A percentile compares a stretch with the other conserved stretches of the same genome.
phyloP scores from a whole-genome alignment of 1,140 invertebrate species.

The Gonioctena quinquepunctata region DNA sequence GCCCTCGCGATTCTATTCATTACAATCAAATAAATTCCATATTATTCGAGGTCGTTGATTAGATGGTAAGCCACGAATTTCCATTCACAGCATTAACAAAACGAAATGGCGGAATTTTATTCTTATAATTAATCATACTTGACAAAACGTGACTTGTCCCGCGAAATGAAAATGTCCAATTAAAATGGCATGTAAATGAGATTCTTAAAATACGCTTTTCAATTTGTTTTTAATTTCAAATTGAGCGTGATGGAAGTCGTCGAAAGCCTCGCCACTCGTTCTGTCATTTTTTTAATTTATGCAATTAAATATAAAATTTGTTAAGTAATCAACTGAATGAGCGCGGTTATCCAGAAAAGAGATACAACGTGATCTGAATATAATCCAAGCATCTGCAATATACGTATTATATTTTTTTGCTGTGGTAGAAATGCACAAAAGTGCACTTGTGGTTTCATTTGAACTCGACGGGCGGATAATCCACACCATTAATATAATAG shows the following conservation, averaged over 20 bases:
- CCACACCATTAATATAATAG: no score
- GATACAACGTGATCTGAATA: no score
- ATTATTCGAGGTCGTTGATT: not conserved
- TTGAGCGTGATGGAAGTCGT: constrained; percentile 25
- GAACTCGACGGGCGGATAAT: no score
- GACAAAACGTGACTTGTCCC: constrained; percentile 28
- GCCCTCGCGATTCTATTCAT: not conserved
- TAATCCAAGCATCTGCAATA: no score
- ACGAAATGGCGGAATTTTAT: constrained; percentile 18
- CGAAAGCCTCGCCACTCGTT: constrained; percentile 7
- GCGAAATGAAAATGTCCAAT: constrained; percentile 35
- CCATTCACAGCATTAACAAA: not conserved
- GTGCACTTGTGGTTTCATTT: no score
- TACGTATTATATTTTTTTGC: no score
- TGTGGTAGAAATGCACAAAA: no score
- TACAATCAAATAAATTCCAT: not conserved
- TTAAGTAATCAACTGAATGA: not conserved
- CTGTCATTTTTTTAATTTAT: constrained; percentile 23
- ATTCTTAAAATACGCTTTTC: constrained; percentile 32
- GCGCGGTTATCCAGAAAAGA: no score
- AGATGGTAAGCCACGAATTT: not conserved
- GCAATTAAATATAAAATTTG: constrained; percentile 23
- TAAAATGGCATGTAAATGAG: constrained; percentile 33
- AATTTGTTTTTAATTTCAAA: constrained; percentile 36
- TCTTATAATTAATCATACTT: constrained; percentile 35